phyloP scores from a whole-genome alignment of 2,113 vertebrate species.

The Telmatochromis brachygnathus region DNA sequence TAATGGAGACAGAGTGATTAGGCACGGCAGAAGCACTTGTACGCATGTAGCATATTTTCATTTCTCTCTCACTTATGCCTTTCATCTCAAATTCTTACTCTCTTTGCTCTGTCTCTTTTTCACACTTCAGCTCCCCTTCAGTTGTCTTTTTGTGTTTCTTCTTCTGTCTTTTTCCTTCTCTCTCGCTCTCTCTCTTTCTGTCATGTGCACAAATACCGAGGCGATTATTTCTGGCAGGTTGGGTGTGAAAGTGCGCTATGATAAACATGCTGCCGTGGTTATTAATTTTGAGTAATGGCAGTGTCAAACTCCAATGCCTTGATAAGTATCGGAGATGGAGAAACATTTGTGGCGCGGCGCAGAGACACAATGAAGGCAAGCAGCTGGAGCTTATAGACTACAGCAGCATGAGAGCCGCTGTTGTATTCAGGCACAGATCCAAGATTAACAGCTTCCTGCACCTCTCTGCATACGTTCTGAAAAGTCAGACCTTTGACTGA shows the following conservation, averaged over 20 bases:
- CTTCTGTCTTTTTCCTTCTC: not conserved
- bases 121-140: slow-evolving; percentile 18
- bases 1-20: slow-evolving; percentile 45
- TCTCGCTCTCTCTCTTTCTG: not conserved
- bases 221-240: slow-evolving; percentile 86
- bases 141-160: slow-evolving; percentile 2
- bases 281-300: slow-evolving; percentile 78
- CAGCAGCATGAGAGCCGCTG: slow-evolving; percentile 18
- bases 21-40: slow-evolving; percentile 22
- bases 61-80: slow-evolving; percentile 4
- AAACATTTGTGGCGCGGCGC: slow-evolving; percentile 59
- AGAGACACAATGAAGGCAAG: slow-evolving; percentile 54
- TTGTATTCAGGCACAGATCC: slow-evolving; percentile 17
- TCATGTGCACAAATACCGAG: slow-evolving; percentile 22
- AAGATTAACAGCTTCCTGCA: not conserved
- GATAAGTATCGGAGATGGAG: slow-evolving; percentile 77
- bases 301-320: slow-evolving; percentile 70
- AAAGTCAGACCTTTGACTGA: not conserved
- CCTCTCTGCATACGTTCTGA: not conserved
- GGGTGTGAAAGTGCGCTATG: slow-evolving; percentile 71
- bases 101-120: slow-evolving; percentile 17
- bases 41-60: slow-evolving; percentile 5
- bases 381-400: slow-evolving; percentile 39
- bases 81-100: slow-evolving; percentile 4
- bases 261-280: slow-evolving; percentile 81